Percentiles rank a stretch among this genome's conserved stretches.
Conservation (phyloP, 2,113 vertebrate species). For the Brienomyrus brachyistius region DNA sequence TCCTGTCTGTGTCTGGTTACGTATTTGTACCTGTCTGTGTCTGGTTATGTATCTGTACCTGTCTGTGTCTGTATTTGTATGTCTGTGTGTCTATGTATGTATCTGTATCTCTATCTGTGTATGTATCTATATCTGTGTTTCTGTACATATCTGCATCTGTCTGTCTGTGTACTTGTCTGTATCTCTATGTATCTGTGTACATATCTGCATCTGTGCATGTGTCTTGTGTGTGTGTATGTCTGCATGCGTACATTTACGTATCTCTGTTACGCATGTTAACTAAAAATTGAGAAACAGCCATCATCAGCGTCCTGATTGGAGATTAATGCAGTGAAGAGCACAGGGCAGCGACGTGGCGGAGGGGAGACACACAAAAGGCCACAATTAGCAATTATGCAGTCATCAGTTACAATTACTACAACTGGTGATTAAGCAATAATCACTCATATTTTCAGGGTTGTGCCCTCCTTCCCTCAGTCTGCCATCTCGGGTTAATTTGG, state of each 20-base stretch:
- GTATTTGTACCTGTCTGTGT: too few species aligned
- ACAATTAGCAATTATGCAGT: constrained; percentile 60
- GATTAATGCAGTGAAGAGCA: constrained; percentile 20
- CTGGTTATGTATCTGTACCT: too few species aligned
- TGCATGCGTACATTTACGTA: background rate
- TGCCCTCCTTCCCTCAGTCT: constrained; percentile 46
- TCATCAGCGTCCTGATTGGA: constrained; percentile 21
- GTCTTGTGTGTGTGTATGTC: constrained; percentile 3
- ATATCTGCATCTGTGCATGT: background rate
- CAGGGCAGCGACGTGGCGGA: constrained; percentile 43
- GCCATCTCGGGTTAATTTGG: constrained; percentile 53
- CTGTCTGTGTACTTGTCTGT: too few species aligned
- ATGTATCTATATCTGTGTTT: too few species aligned
- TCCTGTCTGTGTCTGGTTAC: background rate
- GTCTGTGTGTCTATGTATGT: background rate
- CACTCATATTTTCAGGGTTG: constrained; percentile 57
- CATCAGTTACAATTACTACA: constrained; percentile 68
- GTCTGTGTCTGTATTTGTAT: too few species aligned
- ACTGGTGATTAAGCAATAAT: constrained; percentile 70
- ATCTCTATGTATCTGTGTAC: too few species aligned
- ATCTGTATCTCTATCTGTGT: background rate
- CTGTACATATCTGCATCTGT: too few species aligned
- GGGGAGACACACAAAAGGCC: constrained; percentile 46
- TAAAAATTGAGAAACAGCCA: constrained; percentile 21
- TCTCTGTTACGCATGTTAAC: constrained; percentile 18